Evolutionary conservation across 2,888 invertebrate species (phyloP), one percentile per base, ranked within the genome.

Genomic region (Dynastes tityus): DNA sequence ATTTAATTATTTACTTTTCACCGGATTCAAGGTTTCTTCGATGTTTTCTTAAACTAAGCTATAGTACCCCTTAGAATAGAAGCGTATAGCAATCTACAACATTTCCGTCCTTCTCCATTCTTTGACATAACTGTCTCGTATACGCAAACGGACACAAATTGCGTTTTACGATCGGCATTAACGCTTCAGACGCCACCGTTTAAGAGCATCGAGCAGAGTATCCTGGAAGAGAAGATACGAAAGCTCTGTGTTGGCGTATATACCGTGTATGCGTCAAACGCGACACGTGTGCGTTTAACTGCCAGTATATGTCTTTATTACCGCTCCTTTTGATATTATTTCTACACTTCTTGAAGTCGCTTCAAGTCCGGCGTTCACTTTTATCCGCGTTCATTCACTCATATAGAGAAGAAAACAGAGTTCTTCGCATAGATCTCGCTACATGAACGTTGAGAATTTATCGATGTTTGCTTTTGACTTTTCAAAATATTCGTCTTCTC

Each of bases 261-360:
- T 5, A n/a, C 61, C 58, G 61, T 51, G 74, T 49, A 74, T 74
- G 74, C 74, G 63, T 74, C 74, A 74, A 74, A 74, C 45, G 49
- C 75, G 80, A 81, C 82, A 82, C 82, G 82, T 68, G 67, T 67
- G 68, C 82, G 83, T 82, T 83, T 82, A 80, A 83, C 83, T 83
- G 84, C 84, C 84, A 83, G 84, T 84, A 83, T 84, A 83, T 83
- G 84, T 86, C 85, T 85, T 85, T 85, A 86, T 86, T 86, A 85
- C 82, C 78, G 82, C 80, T 83, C 81, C 82, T 83, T 85, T 85
- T 84, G 84, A 85, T 84, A 85, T 84, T 84, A 83, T 83, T 84
- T 83, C 83, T 82, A 80, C 82, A 82, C 84, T 80, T 82, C 79
- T 82, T 83, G 82, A 85, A 84, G 82, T 80, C 58, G 58, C 22